Conservation (phyloP, 2,797 vertebrate species). For the Lepidocolaptes lacrymiger region DNA sequence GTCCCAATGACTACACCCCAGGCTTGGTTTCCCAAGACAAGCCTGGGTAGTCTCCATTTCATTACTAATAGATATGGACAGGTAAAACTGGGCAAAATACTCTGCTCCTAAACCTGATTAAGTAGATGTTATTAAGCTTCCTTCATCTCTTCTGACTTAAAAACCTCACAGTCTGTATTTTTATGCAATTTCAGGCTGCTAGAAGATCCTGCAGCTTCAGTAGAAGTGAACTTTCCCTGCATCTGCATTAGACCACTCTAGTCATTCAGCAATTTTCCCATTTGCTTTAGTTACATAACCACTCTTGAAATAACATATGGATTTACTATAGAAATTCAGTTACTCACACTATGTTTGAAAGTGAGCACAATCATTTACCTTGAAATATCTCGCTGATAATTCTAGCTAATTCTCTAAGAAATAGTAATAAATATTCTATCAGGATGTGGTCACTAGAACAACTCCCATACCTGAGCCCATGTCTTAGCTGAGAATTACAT, state of each 20-base stretch:
- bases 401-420: not conserved
- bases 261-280: not conserved
- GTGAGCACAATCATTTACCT: not conserved
- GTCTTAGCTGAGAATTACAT: rapidly evolving
- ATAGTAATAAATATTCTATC: not conserved
- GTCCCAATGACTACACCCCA: not conserved
- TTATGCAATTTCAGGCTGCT: not conserved
- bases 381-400: not conserved
- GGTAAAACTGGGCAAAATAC: not conserved
- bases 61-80: not conserved
- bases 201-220: not conserved
- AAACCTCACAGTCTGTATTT: not conserved
- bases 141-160: not conserved
- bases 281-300: not conserved
- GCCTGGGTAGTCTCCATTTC: not conserved
- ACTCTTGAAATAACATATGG: not conserved
- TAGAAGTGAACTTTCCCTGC: not conserved
- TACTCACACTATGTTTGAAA: not conserved
- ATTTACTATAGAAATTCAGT: conserved; percentile 3
- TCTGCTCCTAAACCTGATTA: not conserved
- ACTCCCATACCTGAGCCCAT: not conserved
- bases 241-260: not conserved
- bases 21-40: not conserved
- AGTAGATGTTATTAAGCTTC: not conserved
- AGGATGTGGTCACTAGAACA: not conserved